A percentile compares a stretch with the other conserved stretches of the same genome.
These are phyloP conservation scores for Diadophis punctatus DNA, from an alignment of 2,113 vertebrate species.

Conservation along the genomic window DNA sequence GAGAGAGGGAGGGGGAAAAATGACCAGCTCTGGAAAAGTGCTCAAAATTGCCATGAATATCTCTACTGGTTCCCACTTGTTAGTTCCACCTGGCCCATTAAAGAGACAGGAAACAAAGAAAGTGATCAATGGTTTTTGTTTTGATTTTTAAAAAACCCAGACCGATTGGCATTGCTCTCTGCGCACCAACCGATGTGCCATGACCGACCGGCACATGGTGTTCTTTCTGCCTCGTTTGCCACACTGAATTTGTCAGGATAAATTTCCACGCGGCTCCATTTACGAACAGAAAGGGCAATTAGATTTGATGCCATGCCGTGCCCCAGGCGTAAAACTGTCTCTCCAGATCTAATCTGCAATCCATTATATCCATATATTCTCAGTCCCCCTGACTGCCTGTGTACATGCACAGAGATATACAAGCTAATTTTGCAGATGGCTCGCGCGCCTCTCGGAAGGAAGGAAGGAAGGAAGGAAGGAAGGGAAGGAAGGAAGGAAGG, in stretches of 20 bases:
- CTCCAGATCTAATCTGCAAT: constrained; percentile 75
- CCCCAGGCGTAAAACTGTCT: constrained; percentile 78
- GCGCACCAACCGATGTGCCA: background rate
- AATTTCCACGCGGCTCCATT: constrained; percentile 72
- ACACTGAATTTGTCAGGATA: constrained; percentile 81
- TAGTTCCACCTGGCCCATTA: background rate
- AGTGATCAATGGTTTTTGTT: background rate
- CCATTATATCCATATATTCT: constrained; percentile 69
- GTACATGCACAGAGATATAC: background rate
- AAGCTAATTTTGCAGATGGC: background rate
- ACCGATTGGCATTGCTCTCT: background rate
- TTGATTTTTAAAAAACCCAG: background rate
- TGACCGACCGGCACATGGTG: constrained; percentile 35
- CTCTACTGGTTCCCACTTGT: too few species aligned
- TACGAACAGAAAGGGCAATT: constrained; percentile 73
- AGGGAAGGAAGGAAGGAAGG: too few species aligned
- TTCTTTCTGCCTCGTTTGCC: constrained; percentile 54
- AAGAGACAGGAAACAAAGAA: background rate
- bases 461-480: too few species aligned
- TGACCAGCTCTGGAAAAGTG: background rate
- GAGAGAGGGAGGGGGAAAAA: too few species aligned
- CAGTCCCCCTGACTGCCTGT: constrained; percentile 20
- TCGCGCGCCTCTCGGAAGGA: background rate
- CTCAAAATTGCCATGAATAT: background rate
- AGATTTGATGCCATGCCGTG: constrained; percentile 77